Base-by-base conservation (phyloP, 2,888 invertebrate genomes). In the Erebia aethiops region DNA sequence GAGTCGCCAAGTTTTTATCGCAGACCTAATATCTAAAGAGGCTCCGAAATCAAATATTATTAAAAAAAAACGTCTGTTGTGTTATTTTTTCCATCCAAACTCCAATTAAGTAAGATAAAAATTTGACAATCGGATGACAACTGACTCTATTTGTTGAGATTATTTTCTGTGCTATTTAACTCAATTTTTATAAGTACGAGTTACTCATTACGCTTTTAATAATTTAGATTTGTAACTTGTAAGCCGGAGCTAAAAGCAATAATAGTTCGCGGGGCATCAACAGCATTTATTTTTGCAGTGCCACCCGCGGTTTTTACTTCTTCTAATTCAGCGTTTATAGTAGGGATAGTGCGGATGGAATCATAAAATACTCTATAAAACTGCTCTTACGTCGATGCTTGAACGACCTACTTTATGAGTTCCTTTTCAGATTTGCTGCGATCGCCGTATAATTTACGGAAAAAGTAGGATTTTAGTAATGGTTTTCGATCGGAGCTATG, bases 361-460 rank as follows among this genome's bases (percentile, higher is more conserved):
- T 84, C 87, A 83, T 91, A 91, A 91, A 91, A 88, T 84, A 76
- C 79, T 78, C 87, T 83, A 91, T 91, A 90, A 91, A 91, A 87
- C 78, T 76, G 80, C 79, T 86, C 86, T 87, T 83, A 81, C 81
- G 77, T 86, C 84, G 84, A 86, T 82, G 85, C 83, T 87, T 82
- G 81, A 82, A 82, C 83, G 81, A 84, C 83, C 72, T 82, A 84
- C 82, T 85, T 87, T 82, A 83, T 82, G 81, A 81, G 84, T 84
- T 83, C 83, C 79, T 80, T 86, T 82, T 81, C 80, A 85, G 86
- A 86, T 87, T 85, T 79, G 77, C 80, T 77, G 80, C 81, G 80
- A 84, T 84, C 79, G 76, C 74, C 72, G 72, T 75, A 73, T 75
- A 71, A 76, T 74, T 75, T 70, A 71, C 58, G 67, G 46, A 54